Evolutionary conservation across 2,797 vertebrate species (phyloP).

Genomic region (Picus viridis): DNA sequence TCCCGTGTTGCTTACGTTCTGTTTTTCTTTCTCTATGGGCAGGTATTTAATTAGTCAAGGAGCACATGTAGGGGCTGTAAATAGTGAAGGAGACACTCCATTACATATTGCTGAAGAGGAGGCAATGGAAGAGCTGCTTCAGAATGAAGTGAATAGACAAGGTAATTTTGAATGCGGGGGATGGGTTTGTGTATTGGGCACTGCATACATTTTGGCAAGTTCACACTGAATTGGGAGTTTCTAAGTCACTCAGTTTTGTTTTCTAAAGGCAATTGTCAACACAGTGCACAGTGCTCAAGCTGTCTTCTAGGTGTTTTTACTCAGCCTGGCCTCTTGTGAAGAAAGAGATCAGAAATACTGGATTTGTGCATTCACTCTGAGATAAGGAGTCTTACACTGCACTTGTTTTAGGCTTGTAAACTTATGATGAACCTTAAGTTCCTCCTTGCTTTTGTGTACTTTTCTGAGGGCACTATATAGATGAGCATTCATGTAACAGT

Average conservation of each 20-base stretch:
- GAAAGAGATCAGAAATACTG: not conserved
- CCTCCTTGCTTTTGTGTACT: not conserved
- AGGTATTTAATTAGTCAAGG: constrained; percentile 97
- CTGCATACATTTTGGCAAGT: not conserved
- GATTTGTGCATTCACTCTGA: not conserved
- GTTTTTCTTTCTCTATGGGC: constrained; percentile 43
- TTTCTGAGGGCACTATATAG: not conserved
- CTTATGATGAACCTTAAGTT: not conserved
- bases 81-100: constrained; percentile 98
- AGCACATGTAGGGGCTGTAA: constrained; percentile 94
- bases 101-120: constrained; percentile 98
- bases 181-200: not conserved
- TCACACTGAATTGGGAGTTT: not conserved
- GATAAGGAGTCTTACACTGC: not conserved
- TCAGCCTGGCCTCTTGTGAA: not conserved
- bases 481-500: not conserved
- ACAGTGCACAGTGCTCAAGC: not conserved
- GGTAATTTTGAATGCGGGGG: constrained; percentile 77
- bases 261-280: not conserved
- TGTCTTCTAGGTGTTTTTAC: not conserved
- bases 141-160: constrained; percentile 98
- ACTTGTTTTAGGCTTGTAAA: not conserved
- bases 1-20: not conserved
- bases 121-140: constrained; percentile 97
- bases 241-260: not conserved